Evolutionary conservation across 2,113 vertebrate species (phyloP), one percentile per base, ranked within the genome.

Genomic region (Colistium nudipinnis): DNA sequence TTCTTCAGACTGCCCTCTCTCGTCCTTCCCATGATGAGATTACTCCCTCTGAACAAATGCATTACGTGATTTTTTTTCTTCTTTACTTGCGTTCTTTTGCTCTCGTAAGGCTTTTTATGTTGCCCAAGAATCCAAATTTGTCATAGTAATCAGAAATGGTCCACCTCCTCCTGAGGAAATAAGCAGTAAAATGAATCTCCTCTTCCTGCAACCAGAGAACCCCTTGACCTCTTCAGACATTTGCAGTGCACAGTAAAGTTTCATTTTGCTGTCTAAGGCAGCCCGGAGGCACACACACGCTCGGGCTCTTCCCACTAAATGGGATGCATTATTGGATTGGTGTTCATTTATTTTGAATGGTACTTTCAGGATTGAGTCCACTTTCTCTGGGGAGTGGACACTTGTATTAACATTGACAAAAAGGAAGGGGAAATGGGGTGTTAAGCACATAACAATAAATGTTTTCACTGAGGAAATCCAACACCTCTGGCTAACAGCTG

Each of bases 91-190:
- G 33, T 78, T 64, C 4, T 57, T 70, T 55, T 43, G 19, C 27
- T 71, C 43, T 54, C 59, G 30, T 54, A 59, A 62, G 55, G 70
- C 51, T 48, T 47, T 73, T 55, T 62, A n/a, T 74, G 38, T 48
- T 74, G 77, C 70, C 53, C 45, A 70, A 62, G 62, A 64, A 63
- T 76, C 70, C 31, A 44, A 76, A 64, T 83, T 25, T 60, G 47
- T 43, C 47, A 45, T 35, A 41, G 66, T 80, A 82, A 86, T 88
- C 87, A 87, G 60, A 78, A 80, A 69, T 62, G 66, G 49, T 38
- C 79, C 20, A 31, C n/a, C 43, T 73, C 62, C 17, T 13, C n/a
- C 60, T 6, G 20, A 45, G 41, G 61, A 72, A 36, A 20, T 8
- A 12, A 59, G 39, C 61, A 60, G 53, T 79, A 75, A 78, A 88